Base-by-base conservation (phyloP, 2,888 invertebrate species). In the Noctua pronuba region DNA sequence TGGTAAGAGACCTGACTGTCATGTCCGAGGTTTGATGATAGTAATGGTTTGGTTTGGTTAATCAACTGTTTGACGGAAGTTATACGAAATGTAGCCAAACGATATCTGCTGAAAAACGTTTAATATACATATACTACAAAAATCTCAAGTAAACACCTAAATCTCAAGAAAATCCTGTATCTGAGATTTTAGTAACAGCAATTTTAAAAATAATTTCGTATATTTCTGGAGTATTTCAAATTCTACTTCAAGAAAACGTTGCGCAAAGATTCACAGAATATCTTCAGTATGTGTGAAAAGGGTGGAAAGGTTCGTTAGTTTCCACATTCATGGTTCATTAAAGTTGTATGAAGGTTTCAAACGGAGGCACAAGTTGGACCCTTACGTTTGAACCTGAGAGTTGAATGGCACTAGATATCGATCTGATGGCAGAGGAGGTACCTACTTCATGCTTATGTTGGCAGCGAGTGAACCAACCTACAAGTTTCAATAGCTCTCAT, bases 241-340 rank as follows among this genome's bases (percentile, higher is more conserved):
- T 62, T 55, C 8, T 55, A 46, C n/a, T 31, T 58, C 28, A 65
- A 79, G 35, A 44, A 67, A 73, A 35, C n/a, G 28, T 58, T 67
- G n/a, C 49, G 58, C n/a, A 52, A 73, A 66, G 46, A 72, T 74
- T 67, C n/a, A 72, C 77, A 81, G 44, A 74, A 71, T 60, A 77
- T 65, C 71, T 55, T 41, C n/a, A 74, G 52, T 55, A 65, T 55
- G 67, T 74, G 73, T 58, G 82, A 75, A 81, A 75, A 65, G 81
- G 77, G 71, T 77, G 60, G 70, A 83, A 75, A 73, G 72, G 76
- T 77, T 87, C 86, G 79, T 86, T 81, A 86, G 85, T 78, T 75
- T 78, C 75, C 73, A 77, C 81, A 85, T 79, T 80, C 87, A 87
- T 70, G 72, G 77, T 77, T 86, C 86, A 86, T 86, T 87, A 83